phyloP scores from a whole-genome alignment of 2,888 invertebrate genomes.

The Folsomia candida region DNA sequence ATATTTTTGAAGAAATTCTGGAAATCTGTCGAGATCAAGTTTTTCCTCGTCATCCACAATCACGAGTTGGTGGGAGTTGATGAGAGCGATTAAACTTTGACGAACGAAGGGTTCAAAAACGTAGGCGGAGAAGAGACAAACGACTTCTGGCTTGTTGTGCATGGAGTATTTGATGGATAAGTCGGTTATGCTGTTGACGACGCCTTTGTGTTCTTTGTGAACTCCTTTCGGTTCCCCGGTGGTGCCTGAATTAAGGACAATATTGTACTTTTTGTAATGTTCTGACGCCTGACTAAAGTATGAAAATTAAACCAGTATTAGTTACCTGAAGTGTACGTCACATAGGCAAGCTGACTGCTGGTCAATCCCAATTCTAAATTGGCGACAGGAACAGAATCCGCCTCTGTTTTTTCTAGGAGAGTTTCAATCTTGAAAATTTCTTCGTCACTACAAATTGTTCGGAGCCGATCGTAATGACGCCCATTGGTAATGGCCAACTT shows the following conservation, averaged over 20 bases:
- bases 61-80: constrained; percentile 14
- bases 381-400: background rate
- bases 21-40: constrained; percentile 9
- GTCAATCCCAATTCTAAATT: background rate
- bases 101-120: constrained; percentile 19
- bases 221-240: no score
- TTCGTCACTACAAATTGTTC: background rate
- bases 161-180: background rate
- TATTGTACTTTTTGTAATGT: background rate
- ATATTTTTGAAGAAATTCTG: constrained; percentile 2
- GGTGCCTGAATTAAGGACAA: no score
- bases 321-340: constrained; percentile 53
- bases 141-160: constrained; percentile 5
- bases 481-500: constrained; percentile 67
- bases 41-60: constrained; percentile 13
- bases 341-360: constrained; percentile 4
- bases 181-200: constrained; percentile 18
- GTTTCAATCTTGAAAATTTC: background rate
- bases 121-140: constrained; percentile 16
- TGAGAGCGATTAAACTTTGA: constrained; percentile 16
- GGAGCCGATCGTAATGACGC: constrained; percentile 52
- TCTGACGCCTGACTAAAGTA: constrained; percentile 12
- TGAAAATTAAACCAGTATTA: no score
- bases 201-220: no score
- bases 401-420: background rate